Base-by-base conservation (phyloP, 2,113 vertebrate genomes). In the Neopipo cinnamomea region DNA sequence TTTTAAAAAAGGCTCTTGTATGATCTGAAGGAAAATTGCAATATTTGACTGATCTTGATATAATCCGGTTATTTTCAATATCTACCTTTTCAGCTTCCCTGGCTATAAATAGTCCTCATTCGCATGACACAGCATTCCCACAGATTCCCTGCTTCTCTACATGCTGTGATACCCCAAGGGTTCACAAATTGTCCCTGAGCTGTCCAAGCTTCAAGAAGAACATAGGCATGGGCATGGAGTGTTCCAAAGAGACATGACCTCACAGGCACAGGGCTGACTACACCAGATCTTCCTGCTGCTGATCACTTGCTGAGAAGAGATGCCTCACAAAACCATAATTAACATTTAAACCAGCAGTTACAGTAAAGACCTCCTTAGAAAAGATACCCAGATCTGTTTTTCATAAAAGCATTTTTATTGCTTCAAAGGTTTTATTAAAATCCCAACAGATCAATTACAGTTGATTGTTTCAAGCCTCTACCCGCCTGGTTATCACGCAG, bases 401-500 rank as follows among this genome's bases (percentile, higher is more conserved):
- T 85, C 96, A 86, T 95, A 95, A 95, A 95, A 96, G 82, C n/a
- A 46, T 90, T 93, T 97, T 95, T 96, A 95, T 83, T 95, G 90
- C 91, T 90, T 79, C 67, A 91, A 92, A 95, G 71, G 61, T 95
- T 96, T 94, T 85, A 95, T 92, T 88, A 82, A 97, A 96, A 94
- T 91, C 95, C 80, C 93, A 85, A 16, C 59, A 93, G 93, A 79
- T 55, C 88, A 91, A 91, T 95, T 96, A 89, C 11, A 85, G 25
- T 28, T 89, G 89, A 77, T 91, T 94, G 85, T 91, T 96, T 91
- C 63, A 74, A 96, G 78, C 81, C 79, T 76, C 63, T 78, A 96
- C 86, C 91, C 95, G 75, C 46, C 68, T 94, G 44, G 31, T 41
- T 89, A 92, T 87, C 73, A 65, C 46, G 90, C 63, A 42, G 68